Base-by-base conservation (phyloP, 2,797 vertebrate genomes). In the Bradypodion pumilum region DNA sequence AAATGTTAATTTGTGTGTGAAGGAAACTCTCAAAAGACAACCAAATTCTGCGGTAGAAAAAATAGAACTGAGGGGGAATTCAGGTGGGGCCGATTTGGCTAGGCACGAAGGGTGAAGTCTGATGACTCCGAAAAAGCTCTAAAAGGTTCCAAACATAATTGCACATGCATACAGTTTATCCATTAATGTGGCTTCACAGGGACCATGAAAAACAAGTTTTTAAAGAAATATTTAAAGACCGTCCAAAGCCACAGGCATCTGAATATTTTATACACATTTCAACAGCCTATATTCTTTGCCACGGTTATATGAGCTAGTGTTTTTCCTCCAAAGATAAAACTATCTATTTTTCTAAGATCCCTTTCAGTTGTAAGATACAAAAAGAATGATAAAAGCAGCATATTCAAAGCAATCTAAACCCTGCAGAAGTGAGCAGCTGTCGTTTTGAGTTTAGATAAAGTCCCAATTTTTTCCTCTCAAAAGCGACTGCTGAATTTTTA, bases 401-500 rank as follows among this genome's bases (percentile, higher is more conserved):
- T 3, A 87, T 1, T 32, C 62, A 80, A 89, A 88, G 49, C 62
- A 83, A 87, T 60, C 27, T 72, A 52, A 65, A 13, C 44, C 81
- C 65, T 88, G 83, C 88, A 90, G 87, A 87, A 92, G 90, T 69
- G 77, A 76, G 69, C 81, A 92, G 77, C 66, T 91, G 44, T 85
- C 92, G 72, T 90, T 90, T 82, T 84, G 76, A 68, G 78, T 63
- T 87, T 84, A 83, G 81, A 91, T 80, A 63, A 90, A 88, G 63
- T 80, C 29, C 86, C 7, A 40, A 78, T 92, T 90, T 88, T 27
- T 62, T 76, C 12, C 44, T 80, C 75, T 79, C 83, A 82, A 80
- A 93, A 88, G 80, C 5, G 87, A 72, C 6, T 85, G 87, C 60
- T 63, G 81, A 88, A 90, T 90, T 91, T 85, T 80, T 65, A 92